These are phyloP conservation scores for Ictalurus furcatus DNA, from an alignment of 2,113 vertebrate species.

Conservation along the genomic window DNA sequence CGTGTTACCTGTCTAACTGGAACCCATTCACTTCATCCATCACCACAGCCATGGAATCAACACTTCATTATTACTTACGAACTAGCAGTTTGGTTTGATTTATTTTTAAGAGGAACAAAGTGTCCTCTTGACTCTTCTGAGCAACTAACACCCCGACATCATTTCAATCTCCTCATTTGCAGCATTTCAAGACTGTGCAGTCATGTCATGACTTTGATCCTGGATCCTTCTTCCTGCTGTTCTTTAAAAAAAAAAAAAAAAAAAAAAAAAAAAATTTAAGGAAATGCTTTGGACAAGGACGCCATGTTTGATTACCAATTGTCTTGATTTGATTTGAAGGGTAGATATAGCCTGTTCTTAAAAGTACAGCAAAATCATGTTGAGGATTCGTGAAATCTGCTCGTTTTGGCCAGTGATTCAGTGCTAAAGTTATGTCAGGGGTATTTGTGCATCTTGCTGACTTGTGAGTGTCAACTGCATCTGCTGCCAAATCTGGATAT, in stretches of 20 bases:
- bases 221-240: slow-evolving; percentile 7
- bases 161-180: not conserved
- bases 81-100: slow-evolving; percentile 7
- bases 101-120: not conserved
- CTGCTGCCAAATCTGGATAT: slow-evolving; percentile 48
- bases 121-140: not conserved
- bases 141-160: not conserved
- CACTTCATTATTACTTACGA: not conserved
- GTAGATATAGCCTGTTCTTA: not conserved
- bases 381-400: not conserved
- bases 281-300: slow-evolving; percentile 14
- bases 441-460: slow-evolving; percentile 32
- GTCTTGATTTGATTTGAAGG: not conserved
- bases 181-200: slow-evolving; percentile 5
- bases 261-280: not conserved
- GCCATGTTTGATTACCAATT: not conserved
- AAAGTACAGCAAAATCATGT: slow-evolving; percentile 7
- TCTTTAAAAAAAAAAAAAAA: not conserved
- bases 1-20: slow-evolving; percentile 17
- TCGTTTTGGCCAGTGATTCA: slow-evolving; percentile 13
- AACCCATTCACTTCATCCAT: not conserved
- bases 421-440: slow-evolving; percentile 31
- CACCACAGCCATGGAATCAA: slow-evolving; percentile 24
- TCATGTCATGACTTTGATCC: not conserved
- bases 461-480: slow-evolving; percentile 11